phyloP scores from a whole-genome alignment of 23 tunicate genomes.

The Halocynthia aurantium region DNA sequence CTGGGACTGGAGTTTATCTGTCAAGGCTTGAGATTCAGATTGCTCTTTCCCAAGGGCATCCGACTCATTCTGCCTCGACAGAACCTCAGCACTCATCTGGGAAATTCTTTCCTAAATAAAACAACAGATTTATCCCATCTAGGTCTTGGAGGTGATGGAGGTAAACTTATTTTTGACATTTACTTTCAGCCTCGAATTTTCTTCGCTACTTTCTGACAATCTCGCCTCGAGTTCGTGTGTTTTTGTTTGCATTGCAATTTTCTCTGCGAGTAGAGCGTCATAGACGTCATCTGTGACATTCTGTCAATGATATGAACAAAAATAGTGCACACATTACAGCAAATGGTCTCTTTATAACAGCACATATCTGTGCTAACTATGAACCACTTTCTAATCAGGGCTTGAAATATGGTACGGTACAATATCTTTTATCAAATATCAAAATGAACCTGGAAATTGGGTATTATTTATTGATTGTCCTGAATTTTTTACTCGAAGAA shows the following conservation, averaged over 20 bases:
- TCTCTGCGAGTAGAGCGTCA: constrained; percentile 59
- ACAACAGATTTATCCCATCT: too few relatives aligned
- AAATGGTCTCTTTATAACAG: too few relatives aligned
- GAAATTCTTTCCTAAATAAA: too few relatives aligned
- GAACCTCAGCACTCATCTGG: too few relatives aligned
- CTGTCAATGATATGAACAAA: neutral
- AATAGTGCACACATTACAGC: neutral
- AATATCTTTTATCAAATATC: too few relatives aligned
- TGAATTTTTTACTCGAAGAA: too few relatives aligned
- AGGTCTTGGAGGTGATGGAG: neutral
- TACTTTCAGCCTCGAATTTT: constrained; percentile 3
- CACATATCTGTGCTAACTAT: too few relatives aligned
- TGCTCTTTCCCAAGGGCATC: neutral
- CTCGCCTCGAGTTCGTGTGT: constrained; percentile 23
- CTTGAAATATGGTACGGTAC: too few relatives aligned
- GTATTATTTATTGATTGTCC: too few relatives aligned
- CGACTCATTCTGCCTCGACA: neutral
- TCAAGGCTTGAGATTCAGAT: constrained; percentile 2
- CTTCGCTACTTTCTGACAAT: neutral
- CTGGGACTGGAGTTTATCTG: neutral
- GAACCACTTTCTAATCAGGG: too few relatives aligned
- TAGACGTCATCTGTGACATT: constrained; percentile 14
- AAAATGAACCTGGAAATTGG: too few relatives aligned
- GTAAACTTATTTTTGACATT: neutral
- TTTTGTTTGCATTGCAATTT: constrained; percentile 49